A percentile compares a stretch with the other conserved stretches of the same genome.
These are phyloP conservation scores for Heliconius cydno DNA, from an alignment of 2,888 invertebrate species.

Conservation along the genomic window DNA sequence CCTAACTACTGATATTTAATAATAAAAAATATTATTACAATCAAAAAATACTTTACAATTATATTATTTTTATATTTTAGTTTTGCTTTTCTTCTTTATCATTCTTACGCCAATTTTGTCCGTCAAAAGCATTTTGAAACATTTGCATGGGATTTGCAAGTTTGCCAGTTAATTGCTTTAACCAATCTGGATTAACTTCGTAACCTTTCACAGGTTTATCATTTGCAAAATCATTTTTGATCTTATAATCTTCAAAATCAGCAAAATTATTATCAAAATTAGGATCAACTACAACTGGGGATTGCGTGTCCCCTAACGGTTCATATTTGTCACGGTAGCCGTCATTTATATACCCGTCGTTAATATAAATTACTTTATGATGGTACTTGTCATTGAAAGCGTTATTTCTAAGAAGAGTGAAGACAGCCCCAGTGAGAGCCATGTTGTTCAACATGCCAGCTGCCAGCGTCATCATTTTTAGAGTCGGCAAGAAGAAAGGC, in stretches of 20 bases:
- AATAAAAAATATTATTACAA: not conserved
- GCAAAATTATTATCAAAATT: conserved; percentile 43
- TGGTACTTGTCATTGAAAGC: conserved; percentile 81
- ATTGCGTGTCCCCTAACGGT: conserved; percentile 45
- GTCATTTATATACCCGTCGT: conserved; percentile 83
- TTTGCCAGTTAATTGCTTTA: conserved; percentile 33
- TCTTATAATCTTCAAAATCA: conserved; percentile 44
- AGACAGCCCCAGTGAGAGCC: conserved; percentile 85
- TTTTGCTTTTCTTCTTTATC: conserved; percentile 12
- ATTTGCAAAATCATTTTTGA: conserved; percentile 45
- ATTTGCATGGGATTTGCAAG: conserved; percentile 41
- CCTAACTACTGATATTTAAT: too few relatives aligned
- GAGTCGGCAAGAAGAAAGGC: conserved; percentile 86
- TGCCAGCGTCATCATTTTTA: conserved; percentile 86
- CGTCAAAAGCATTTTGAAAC: conserved; percentile 13
- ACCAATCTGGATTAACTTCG: conserved; percentile 35
- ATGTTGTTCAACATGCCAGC: conserved; percentile 86
- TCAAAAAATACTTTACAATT: not conserved
- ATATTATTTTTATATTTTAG: not conserved
- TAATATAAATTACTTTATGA: conserved; percentile 83
- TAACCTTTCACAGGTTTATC: conserved; percentile 36
- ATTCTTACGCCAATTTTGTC: conserved; percentile 26
- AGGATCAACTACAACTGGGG: conserved; percentile 44
- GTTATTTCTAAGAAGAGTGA: conserved; percentile 83
- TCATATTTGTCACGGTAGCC: conserved; percentile 78